A percentile compares a stretch with the other conserved stretches of the same genome.
Evolutionary conservation across 1,140 invertebrate genomes (phyloP).

Genomic region (Geopemphigus sp.): DNA sequence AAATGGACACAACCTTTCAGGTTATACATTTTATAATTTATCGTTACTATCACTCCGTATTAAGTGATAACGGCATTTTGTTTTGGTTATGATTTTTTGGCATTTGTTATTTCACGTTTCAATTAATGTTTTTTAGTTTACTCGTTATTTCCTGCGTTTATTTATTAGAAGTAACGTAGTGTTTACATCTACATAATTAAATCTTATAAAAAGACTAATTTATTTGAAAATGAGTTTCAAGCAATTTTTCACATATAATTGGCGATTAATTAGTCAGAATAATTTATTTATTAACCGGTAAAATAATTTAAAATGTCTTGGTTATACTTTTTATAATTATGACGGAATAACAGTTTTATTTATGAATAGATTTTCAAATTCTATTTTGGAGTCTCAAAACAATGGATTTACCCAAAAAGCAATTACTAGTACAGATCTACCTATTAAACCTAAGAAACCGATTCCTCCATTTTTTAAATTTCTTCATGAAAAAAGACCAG

Average conservation of each 20-base stretch:
- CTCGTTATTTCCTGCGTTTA: too few relatives aligned
- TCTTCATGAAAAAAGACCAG: conserved; percentile 20
- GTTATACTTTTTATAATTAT: not conserved
- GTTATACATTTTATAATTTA: too few relatives aligned
- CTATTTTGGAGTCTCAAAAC: not conserved
- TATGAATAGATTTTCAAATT: conserved; percentile 10
- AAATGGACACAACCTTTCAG: too few relatives aligned
- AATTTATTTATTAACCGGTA: conserved; percentile 29
- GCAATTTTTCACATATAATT: conserved; percentile 4
- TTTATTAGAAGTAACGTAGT: too few relatives aligned
- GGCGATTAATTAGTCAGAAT: conserved; percentile 24
- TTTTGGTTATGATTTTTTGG: too few relatives aligned
- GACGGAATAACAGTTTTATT: not conserved
- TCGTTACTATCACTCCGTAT: too few relatives aligned
- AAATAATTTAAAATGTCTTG: not conserved
- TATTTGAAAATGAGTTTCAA: conserved; percentile 16
- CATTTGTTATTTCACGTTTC: too few relatives aligned
- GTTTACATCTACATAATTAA: too few relatives aligned
- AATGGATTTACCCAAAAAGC: conserved; percentile 19
- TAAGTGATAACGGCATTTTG: too few relatives aligned
- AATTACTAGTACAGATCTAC: not conserved
- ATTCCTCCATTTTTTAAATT: conserved; percentile 36
- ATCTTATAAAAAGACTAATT: not conserved
- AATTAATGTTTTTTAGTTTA: too few relatives aligned
- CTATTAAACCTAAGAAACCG: conserved; percentile 27